Evolutionary conservation across 2,113 vertebrate genomes (phyloP).

Genomic region (Nerophis ophidion): DNA sequence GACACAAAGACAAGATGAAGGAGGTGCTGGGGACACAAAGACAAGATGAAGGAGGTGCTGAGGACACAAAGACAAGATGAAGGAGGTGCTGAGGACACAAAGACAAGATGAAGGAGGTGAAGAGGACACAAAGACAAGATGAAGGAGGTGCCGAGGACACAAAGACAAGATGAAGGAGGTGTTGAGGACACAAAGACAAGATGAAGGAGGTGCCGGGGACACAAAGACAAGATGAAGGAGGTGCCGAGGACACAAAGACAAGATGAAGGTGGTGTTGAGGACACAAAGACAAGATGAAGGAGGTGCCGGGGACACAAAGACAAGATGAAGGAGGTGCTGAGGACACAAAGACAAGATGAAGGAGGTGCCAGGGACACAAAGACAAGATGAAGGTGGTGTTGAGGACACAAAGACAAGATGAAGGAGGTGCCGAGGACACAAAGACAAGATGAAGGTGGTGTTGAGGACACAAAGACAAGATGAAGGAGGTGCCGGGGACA

Average conservation of each 20-base stretch:
- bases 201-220: too few relatives aligned
- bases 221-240: conserved; percentile 78
- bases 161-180: conserved; percentile 78
- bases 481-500: conserved; percentile 73
- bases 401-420: conserved; percentile 62
- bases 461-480: conserved; percentile 62
- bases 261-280: too few relatives aligned
- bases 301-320: conserved; percentile 57
- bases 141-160: too few relatives aligned
- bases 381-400: not conserved
- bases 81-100: too few relatives aligned
- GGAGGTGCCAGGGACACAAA: conserved; percentile 63
- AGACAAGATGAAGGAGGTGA: conserved; percentile 80
- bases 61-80: not conserved
- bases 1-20: not conserved
- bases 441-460: not conserved
- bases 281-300: conserved; percentile 75
- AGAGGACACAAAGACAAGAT: conserved; percentile 30
- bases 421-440: conserved; percentile 73
- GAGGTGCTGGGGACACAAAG: conserved; percentile 16
- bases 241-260: conserved; percentile 46
- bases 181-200: conserved; percentile 47
- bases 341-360: conserved; percentile 72
- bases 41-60: conserved; percentile 81
- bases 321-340: not conserved